Conservation (phyloP, 2,113 vertebrate species). For the Lethenteron camtschaticum region DNA sequence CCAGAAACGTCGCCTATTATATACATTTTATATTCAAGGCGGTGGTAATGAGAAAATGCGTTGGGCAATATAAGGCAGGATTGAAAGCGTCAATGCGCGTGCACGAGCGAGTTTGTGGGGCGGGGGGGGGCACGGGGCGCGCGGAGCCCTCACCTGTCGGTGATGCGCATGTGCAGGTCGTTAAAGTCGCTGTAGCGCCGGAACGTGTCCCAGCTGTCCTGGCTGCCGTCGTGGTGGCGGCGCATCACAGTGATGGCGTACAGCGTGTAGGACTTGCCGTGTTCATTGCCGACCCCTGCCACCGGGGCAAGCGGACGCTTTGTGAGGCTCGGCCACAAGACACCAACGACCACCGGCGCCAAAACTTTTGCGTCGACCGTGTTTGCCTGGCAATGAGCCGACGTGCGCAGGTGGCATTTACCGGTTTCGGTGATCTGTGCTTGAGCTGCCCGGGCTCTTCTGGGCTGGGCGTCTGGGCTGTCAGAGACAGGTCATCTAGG, state of each 20-base stretch:
- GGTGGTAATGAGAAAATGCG: too few relatives aligned
- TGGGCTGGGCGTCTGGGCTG: conserved; percentile 32
- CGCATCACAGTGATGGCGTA: conserved; percentile 83
- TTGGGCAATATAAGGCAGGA: too few relatives aligned
- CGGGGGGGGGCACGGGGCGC: too few relatives aligned
- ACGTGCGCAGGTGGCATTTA: conserved; percentile 18
- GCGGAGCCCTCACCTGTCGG: conserved; percentile 39
- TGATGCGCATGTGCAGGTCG: conserved; percentile 97
- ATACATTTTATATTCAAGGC: too few relatives aligned
- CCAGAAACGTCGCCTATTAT: too few relatives aligned
- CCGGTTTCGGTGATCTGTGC: conserved; percentile 97
- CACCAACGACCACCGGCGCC: too few relatives aligned
- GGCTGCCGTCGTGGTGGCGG: conserved; percentile 32
- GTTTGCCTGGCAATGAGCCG: too few relatives aligned
- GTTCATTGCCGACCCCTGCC: conserved; percentile 94
- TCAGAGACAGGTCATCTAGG: conserved; percentile 65
- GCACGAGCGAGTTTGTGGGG: too few relatives aligned
- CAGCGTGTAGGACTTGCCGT: conserved; percentile 83
- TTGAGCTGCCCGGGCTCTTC: conserved; percentile 63
- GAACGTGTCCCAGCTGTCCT: conserved; percentile 88
- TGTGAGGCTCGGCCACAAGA: too few relatives aligned
- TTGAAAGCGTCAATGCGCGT: too few relatives aligned
- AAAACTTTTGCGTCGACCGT: too few relatives aligned
- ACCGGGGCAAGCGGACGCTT: too few relatives aligned
- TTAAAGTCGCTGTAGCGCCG: conserved; percentile 96